Conservation (phyloP, 2,888 invertebrate species). For the Dryobotodes eremita region DNA sequence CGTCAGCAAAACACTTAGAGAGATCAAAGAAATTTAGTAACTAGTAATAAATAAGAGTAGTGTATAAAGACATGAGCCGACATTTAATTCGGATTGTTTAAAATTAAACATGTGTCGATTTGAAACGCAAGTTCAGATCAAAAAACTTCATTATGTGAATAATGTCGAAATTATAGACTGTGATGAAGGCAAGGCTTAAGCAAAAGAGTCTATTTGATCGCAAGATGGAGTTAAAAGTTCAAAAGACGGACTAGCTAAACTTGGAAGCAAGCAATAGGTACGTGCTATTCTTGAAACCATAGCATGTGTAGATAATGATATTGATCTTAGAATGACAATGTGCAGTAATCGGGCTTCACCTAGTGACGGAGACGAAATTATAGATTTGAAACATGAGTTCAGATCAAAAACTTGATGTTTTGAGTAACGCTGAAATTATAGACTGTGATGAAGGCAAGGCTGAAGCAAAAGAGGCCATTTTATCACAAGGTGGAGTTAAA, state of each 20-base stretch:
- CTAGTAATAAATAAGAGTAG: conserved; percentile 63
- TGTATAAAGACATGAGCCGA: conserved; percentile 63
- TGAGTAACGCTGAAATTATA: too few species aligned
- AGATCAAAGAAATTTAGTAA: conserved; percentile 66
- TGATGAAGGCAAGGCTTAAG: conserved; percentile 8
- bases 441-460: too few species aligned
- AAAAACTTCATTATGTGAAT: conserved; percentile 58
- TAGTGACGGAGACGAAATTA: too few species aligned
- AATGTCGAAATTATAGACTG: conserved; percentile 32
- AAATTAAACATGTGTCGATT: conserved; percentile 60
- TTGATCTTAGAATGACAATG: too few species aligned
- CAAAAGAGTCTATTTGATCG: background rate
- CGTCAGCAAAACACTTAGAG: conserved; percentile 52
- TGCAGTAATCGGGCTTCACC: too few species aligned
- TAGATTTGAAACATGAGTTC: too few species aligned
- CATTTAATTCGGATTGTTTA: conserved; percentile 65
- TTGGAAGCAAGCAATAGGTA: background rate
- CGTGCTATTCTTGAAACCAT: background rate
- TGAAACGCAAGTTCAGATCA: conserved; percentile 51
- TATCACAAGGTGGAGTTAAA: too few species aligned
- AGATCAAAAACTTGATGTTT: too few species aligned
- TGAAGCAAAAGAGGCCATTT: too few species aligned
- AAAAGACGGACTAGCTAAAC: background rate
- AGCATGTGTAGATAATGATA: background rate
- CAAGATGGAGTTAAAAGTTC: background rate